phyloP scores from a whole-genome alignment of 1,140 invertebrate species.

The Halictus rubicundus region DNA sequence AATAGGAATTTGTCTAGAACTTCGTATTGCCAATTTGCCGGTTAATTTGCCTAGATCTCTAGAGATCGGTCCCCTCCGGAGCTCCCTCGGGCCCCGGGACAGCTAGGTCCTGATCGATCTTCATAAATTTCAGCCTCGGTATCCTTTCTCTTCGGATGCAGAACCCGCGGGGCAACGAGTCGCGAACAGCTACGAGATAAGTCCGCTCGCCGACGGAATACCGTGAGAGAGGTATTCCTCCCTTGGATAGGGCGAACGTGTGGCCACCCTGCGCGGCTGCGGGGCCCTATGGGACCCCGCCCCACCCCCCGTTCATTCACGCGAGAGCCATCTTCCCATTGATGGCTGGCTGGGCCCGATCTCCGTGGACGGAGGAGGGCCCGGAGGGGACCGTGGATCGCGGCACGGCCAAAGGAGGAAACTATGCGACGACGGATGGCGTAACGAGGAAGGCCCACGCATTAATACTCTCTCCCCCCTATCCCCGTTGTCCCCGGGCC shows the following conservation, averaged over 20 bases:
- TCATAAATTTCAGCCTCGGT: slow-evolving; percentile 4
- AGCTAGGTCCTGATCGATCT: background rate
- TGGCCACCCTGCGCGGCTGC: background rate
- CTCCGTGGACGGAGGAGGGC: slow-evolving; percentile 12
- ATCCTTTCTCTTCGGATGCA: slow-evolving; percentile 1
- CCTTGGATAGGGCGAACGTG: slow-evolving; percentile 5
- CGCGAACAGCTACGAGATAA: slow-evolving; percentile 3
- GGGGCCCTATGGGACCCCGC: background rate
- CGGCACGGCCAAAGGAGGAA: slow-evolving; percentile 70
- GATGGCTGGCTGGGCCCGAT: slow-evolving; percentile 60
- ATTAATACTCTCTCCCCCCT: slow-evolving; percentile 54
- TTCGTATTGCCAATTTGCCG: too few species aligned
- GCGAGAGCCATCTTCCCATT: slow-evolving; percentile 73
- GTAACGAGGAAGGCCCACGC: slow-evolving; percentile 75
- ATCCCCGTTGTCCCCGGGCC: background rate
- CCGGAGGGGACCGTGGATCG: slow-evolving; percentile 32
- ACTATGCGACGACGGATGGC: slow-evolving; percentile 75
- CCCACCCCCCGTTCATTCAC: slow-evolving; percentile 72
- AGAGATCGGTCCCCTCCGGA: background rate
- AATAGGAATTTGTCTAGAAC: too few species aligned
- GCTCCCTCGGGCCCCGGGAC: background rate
- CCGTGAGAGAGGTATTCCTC: slow-evolving; percentile 78
- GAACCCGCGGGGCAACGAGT: background rate
- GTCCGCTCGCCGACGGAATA: slow-evolving; percentile 35
- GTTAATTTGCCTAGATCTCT: too few species aligned